Base-by-base conservation (phyloP, 2,888 invertebrate species). In the Sabatieria punctata region DNA sequence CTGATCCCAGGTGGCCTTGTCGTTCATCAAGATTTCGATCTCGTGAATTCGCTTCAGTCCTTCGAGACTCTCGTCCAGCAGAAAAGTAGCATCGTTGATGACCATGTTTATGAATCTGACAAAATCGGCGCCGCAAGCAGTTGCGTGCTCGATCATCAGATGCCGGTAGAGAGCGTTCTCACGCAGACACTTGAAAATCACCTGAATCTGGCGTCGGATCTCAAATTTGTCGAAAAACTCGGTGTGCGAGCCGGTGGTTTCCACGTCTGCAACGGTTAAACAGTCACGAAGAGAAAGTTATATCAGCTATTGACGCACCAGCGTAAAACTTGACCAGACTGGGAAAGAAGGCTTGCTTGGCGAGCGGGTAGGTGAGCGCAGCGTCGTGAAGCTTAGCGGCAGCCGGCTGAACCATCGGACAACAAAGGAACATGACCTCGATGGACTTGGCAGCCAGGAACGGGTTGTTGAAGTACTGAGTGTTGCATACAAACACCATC, bases 171-270 rank as follows among this genome's bases (percentile, higher is more conserved):
- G 75, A 15, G 83, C 80, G 60, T 83, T 81, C 49, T 80, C 80
- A 93, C 95, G 95, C 80, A 97, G 82, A 39, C 65, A 63, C 69
- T 91, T 91, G 57, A 97, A 77, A 60, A 95, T 86, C 64, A 93
- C 78, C 69, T 91, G 91, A 66, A 97, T 91, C 67, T 93, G 91
- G 73, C 91, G 91, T 48, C 97, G 78, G 59, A 97, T 95, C 13
- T 88, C 86, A 70, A 97, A 97, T 71, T 97, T 97, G 71, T 95
- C 95, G 64, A 93, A 97, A 71, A 97, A 97, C 71, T 97, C 97
- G 30, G 86, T 88, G 68, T 85, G 88, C 56, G 91, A 85, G 11
- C 95, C 95, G 11, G 93, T 95, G 13, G 85, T 85, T 72, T 95
- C 95, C 47, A 93, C 85, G 60, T 91, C 91, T 57, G 57, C 13